Percentiles rank a stretch among this genome's conserved stretches.
Evolutionary conservation across 92 coral and sea anemone species (phyloP).

Genomic region (Siderastrea siderea): DNA sequence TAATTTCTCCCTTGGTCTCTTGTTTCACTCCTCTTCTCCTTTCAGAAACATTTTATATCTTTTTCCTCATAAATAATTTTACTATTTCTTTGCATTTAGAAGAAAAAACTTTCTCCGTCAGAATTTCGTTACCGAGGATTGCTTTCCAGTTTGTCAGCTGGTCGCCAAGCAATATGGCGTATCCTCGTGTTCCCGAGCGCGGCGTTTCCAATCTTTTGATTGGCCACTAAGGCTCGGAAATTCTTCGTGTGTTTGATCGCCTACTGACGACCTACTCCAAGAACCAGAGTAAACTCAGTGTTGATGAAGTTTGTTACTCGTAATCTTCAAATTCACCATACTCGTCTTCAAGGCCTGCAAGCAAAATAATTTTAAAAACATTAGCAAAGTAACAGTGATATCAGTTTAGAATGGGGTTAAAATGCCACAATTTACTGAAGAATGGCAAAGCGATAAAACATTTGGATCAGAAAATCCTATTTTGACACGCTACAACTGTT

Average conservation of each 20-base stretch:
- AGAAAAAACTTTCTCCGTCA: too few relatives aligned
- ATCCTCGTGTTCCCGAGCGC: neutral
- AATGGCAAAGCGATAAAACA: too few relatives aligned
- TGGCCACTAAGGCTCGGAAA: neutral
- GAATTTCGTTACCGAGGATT: too few relatives aligned
- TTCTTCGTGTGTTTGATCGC: neutral
- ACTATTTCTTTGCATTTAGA: too few relatives aligned
- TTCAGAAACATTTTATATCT: too few relatives aligned
- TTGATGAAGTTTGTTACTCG: slow-evolving; percentile 34
- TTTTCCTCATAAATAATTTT: too few relatives aligned
- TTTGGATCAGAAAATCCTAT: too few relatives aligned
- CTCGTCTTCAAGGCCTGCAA: slow-evolving; percentile 84
- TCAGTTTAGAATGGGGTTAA: neutral
- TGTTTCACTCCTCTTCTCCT: too few relatives aligned
- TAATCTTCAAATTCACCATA: slow-evolving; percentile 89
- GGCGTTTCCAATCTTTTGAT: neutral
- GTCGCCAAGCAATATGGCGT: slow-evolving; percentile 7
- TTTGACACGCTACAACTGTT: too few relatives aligned
- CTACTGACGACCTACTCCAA: neutral
- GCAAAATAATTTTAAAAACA: neutral
- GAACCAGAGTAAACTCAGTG: neutral
- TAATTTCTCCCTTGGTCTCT: too few relatives aligned
- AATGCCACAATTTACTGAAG: neutral
- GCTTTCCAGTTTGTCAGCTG: neutral
- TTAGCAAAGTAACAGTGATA: neutral